A percentile compares a stretch with the other conserved stretches of the same genome.
phyloP scores from a whole-genome alignment of 2,113 vertebrate genomes.

The Tetrao urogallus region DNA sequence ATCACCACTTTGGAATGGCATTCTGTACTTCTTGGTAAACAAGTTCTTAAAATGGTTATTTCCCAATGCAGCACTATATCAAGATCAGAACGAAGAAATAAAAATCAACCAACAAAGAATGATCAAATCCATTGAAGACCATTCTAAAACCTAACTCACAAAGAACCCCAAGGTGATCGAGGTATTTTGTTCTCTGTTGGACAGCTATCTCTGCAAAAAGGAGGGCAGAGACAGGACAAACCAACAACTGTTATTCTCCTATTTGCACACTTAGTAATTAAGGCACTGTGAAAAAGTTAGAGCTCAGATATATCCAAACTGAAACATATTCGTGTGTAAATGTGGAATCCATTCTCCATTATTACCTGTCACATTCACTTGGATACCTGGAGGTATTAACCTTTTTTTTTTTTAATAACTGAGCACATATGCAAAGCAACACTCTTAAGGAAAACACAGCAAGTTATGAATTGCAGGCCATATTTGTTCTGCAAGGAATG shows the following conservation, averaged over 20 bases:
- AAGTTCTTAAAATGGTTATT: not conserved
- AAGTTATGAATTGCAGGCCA: not conserved
- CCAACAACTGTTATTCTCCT: not conserved
- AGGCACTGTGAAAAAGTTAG: not conserved
- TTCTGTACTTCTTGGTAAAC: not conserved
- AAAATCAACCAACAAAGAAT: not conserved
- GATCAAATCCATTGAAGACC: not conserved
- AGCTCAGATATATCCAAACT: not conserved
- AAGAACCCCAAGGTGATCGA: not conserved
- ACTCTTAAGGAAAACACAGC: not conserved
- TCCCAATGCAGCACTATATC: not conserved
- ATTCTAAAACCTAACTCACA: not conserved
- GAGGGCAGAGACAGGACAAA: not conserved
- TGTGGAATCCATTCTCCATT: not conserved
- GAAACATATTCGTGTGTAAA: not conserved
- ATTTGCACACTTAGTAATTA: not conserved
- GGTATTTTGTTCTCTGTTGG: not conserved
- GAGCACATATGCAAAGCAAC: not conserved
- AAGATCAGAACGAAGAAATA: not conserved
- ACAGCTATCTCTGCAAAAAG: not conserved
- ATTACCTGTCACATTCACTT: not conserved
- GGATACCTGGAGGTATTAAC: rapidly evolving
- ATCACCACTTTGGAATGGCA: not conserved
- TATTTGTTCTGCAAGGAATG: not conserved
- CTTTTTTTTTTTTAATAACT: not conserved